Evolutionary conservation across 2,797 vertebrate genomes (phyloP).

Genomic region (Pseudocheirus occidentalis): DNA sequence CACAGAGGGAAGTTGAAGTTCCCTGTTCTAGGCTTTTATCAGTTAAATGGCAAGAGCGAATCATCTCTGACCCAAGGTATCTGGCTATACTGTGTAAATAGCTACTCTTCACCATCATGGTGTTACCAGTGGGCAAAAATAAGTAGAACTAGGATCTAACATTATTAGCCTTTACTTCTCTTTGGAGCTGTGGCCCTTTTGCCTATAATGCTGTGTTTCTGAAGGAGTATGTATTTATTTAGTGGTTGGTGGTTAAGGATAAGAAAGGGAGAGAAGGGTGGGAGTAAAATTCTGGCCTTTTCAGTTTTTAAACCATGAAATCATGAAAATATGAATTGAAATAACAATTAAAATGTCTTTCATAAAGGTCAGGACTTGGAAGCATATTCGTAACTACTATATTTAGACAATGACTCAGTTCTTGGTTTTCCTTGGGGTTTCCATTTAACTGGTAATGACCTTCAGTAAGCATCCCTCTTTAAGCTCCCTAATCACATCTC

Average conservation of each 20-base stretch:
- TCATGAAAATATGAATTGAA: conserved; percentile 61
- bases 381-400: conserved; percentile 67
- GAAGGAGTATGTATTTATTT: not conserved
- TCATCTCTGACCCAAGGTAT: not conserved
- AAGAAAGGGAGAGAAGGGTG: not conserved
- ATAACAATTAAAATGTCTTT: conserved; percentile 69
- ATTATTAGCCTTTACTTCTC: not conserved
- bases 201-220: not conserved
- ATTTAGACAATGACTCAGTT: conserved; percentile 64
- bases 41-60: not conserved
- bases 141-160: not conserved
- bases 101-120: not conserved
- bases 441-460: conserved; percentile 74
- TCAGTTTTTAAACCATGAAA: not conserved
- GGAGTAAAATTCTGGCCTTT: not conserved
- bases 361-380: conserved; percentile 51
- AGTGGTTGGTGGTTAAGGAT: not conserved
- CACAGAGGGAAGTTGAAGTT: not conserved
- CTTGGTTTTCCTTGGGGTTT: conserved; percentile 64
- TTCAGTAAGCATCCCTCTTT: conserved; percentile 69
- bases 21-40: not conserved
- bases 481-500: conserved; percentile 74
- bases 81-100: not conserved
- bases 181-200: not conserved
- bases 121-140: not conserved